Conservation (phyloP, 2,113 vertebrate genomes). For the Notothenia rossii region DNA sequence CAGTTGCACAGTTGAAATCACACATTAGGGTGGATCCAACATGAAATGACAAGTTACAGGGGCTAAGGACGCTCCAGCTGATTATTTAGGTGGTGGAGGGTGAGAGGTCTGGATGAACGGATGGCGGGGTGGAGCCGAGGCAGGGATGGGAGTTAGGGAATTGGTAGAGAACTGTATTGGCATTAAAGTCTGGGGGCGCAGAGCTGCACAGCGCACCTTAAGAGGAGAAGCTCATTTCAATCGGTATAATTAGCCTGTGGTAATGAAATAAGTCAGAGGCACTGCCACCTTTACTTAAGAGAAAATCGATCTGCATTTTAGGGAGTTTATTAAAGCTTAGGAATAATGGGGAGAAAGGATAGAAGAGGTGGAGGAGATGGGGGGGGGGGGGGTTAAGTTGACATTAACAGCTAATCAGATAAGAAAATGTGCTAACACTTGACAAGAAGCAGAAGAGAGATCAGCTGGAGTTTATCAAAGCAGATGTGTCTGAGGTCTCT, state of each 20-base stretch:
- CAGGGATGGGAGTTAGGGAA: conserved; percentile 61
- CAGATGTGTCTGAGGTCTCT: conserved; percentile 34
- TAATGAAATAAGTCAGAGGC: conserved; percentile 88
- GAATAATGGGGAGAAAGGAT: conserved; percentile 77
- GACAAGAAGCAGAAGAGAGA: conserved; percentile 58
- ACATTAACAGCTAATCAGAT: conserved; percentile 81
- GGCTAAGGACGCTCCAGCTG: conserved; percentile 71
- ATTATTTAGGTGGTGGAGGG: conserved; percentile 75
- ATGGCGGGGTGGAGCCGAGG: conserved; percentile 50
- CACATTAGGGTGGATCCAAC: conserved; percentile 85
- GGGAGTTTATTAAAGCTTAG: conserved; percentile 87
- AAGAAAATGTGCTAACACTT: conserved; percentile 47
- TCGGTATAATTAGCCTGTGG: conserved; percentile 86
- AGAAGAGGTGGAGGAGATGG: conserved; percentile 52
- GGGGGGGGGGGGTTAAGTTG: conserved; percentile 49
- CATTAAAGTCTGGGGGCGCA: conserved; percentile 66
- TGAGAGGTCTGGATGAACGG: conserved; percentile 43
- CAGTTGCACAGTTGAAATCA: conserved; percentile 85
- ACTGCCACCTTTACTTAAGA: conserved; percentile 86
- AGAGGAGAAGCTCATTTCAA: conserved; percentile 86
- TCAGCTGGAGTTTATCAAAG: conserved; percentile 54
- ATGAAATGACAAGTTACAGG: conserved; percentile 82
- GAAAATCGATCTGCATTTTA: conserved; percentile 85
- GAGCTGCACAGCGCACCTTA: conserved; percentile 73
- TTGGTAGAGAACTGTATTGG: conserved; percentile 68